A percentile compares a stretch with the other conserved stretches of the same genome.
These are phyloP conservation scores for Camponotus pennsylvanicus DNA, from an alignment of 1,140 invertebrate species.

Conservation along the genomic window DNA sequence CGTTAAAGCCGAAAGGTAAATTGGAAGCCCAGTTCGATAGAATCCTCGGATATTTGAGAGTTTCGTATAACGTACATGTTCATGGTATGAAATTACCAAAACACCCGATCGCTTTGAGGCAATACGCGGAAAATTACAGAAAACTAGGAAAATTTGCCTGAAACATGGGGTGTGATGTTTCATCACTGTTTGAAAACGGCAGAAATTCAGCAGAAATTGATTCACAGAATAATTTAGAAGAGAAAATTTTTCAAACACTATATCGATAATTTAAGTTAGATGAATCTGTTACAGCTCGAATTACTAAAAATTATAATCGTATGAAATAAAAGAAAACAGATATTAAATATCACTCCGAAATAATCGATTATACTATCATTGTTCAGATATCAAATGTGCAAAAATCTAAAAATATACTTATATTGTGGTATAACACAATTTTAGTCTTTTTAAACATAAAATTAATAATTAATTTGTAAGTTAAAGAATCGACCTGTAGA, in stretches of 20 bases:
- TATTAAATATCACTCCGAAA: background rate
- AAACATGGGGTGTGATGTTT: background rate
- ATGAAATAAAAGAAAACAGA: background rate
- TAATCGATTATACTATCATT: background rate
- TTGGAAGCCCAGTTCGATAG: conserved; percentile 5
- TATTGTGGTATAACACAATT: background rate
- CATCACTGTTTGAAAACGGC: background rate
- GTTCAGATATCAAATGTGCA: background rate
- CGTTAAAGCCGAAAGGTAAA: conserved; percentile 23
- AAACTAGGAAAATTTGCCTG: background rate
- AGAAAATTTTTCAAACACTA: background rate
- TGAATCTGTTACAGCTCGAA: background rate
- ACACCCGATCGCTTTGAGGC: conserved; percentile 17
- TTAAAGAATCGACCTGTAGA: too few species aligned
- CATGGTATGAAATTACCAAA: conserved; percentile 35
- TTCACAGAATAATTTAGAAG: background rate
- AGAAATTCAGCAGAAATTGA: background rate
- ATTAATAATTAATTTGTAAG: too few species aligned
- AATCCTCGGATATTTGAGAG: conserved; percentile 8
- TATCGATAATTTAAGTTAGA: conserved; percentile 15
- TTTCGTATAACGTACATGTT: background rate
- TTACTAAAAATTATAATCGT: background rate
- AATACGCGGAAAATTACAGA: background rate
- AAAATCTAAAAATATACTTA: background rate
- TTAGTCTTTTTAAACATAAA: too few species aligned